phyloP scores from a whole-genome alignment of 2,888 invertebrate species.

The Stegana nigrithorax region DNA sequence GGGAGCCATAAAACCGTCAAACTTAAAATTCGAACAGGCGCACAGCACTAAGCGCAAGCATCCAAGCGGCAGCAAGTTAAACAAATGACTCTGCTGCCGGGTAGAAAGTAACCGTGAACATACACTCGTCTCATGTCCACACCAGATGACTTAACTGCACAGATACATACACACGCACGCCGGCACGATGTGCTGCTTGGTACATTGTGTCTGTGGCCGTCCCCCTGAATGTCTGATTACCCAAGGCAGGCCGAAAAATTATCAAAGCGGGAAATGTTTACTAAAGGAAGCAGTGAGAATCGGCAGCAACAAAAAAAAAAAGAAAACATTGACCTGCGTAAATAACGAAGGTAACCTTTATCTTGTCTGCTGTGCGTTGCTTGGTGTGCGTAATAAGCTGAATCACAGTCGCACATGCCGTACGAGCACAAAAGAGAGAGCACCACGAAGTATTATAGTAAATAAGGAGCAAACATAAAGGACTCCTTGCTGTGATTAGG shows the following conservation, averaged over 20 bases:
- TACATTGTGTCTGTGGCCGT: background rate
- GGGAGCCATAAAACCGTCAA: constrained; percentile 67
- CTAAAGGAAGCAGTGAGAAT: background rate
- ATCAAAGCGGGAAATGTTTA: background rate
- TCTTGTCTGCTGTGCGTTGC: background rate
- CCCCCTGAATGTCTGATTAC: too few species aligned
- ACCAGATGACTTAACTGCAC: background rate
- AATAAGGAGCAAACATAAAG: background rate
- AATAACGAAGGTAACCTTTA: background rate
- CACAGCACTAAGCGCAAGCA: too few species aligned
- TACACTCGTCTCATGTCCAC: too few species aligned
- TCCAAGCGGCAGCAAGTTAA: too few species aligned
- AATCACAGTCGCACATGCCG: background rate
- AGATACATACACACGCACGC: constrained; percentile 6
- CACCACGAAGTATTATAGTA: background rate
- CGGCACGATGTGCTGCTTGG: background rate
- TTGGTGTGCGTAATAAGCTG: background rate
- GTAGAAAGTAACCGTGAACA: constrained; percentile 12
- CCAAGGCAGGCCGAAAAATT: background rate
- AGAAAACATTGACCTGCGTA: constrained; percentile 11
- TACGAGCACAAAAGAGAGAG: background rate
- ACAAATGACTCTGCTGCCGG: background rate
- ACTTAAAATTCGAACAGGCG: constrained; percentile 66
- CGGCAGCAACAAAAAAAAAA: background rate
- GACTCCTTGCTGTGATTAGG: background rate